Evolutionary conservation across 2,888 invertebrate species (phyloP), one percentile per base, ranked within the genome.

Genomic region (Spodoptera picta): DNA sequence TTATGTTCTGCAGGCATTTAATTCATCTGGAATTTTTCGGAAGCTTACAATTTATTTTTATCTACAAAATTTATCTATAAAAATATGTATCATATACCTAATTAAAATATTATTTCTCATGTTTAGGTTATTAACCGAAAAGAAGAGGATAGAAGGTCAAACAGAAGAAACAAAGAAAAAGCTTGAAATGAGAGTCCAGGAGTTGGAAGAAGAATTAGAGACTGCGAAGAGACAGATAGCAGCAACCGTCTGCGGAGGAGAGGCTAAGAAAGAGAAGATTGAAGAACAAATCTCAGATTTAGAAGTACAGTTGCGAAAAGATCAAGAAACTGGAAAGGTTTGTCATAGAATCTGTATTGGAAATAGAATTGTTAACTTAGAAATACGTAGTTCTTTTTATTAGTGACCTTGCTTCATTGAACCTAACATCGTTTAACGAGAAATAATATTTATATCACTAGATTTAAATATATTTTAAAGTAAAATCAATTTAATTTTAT

Each of bases 101-200:
- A 19, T 19, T 19, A 1, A 19, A 19, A 36, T 1, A 36, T 36
- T 2, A 36, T 36, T 50, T 44, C 3, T 58, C 1, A 14, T 63
- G 85, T 79, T n/a, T 77, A 94, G 94, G 61, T 81, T 93, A 67
- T 57, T 91, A 78, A 59, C 79, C 62, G 94, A 94, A 64, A 93
- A 90, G 82, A 86, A 80, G 54, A 62, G 86, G 46, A 81, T 94
- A 68, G 88, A 91, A 81, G 56, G 74, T 0, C 83, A 90, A 63
- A 82, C 90, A 12, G 55, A 62, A 12, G 60, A 83, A 42, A 67
- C 87, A 4, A 88, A 80, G 57, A 77, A 62, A 14, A 77, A 66
- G 1, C 73, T 94, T 11, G 86, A 91, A 62, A 63, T 45, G 3
- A 90, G 75, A 70, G 85, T 94, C 6, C 82, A 79, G 44, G 70